Percentiles rank a stretch among this genome's conserved stretches.
Conservation (phyloP, 92 coral and sea anemone genomes). For the Actinernus sp. region DNA sequence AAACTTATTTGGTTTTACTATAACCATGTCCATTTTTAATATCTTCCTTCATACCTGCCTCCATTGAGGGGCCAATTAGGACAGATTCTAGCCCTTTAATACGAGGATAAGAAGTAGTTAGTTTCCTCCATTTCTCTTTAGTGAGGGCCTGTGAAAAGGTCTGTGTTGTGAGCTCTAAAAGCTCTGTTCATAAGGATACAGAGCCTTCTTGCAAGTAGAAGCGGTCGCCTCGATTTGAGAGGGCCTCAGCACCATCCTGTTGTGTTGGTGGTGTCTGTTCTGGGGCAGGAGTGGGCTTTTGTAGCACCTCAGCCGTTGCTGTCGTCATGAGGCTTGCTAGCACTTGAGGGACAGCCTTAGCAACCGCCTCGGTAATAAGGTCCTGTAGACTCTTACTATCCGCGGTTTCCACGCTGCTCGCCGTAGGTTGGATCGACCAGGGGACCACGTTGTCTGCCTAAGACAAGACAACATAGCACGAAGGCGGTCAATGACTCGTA, state of each 20-base stretch:
- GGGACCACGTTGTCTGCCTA: too few species aligned
- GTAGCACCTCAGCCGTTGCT: neutral
- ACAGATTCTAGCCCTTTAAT: constrained; percentile 30
- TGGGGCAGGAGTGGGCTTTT: too few species aligned
- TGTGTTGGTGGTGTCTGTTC: too few species aligned
- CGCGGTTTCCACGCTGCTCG: too few species aligned
- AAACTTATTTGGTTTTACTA: constrained; percentile 51
- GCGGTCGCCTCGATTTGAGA: constrained; percentile 21
- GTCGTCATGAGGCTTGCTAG: constrained; percentile 7
- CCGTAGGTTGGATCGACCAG: too few species aligned
- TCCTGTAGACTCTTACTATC: too few species aligned
- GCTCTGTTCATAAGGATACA: constrained; percentile 29
- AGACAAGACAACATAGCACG: too few species aligned
- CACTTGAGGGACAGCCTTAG: constrained; percentile 3
- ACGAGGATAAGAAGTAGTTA: constrained; percentile 32
- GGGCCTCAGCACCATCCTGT: too few species aligned
- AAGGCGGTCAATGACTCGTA: constrained; percentile 2
- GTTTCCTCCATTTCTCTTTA: constrained; percentile 46
- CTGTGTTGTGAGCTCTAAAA: constrained; percentile 18
- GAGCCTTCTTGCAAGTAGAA: constrained; percentile 36
- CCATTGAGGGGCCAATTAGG: constrained; percentile 45
- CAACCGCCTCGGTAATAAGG: constrained; percentile 13
- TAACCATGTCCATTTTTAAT: constrained; percentile 43
- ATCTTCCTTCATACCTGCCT: constrained; percentile 68
- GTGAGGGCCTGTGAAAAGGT: constrained; percentile 55